Evolutionary conservation across 2,888 invertebrate genomes (phyloP).

Genomic region (Andrena trimmerana): DNA sequence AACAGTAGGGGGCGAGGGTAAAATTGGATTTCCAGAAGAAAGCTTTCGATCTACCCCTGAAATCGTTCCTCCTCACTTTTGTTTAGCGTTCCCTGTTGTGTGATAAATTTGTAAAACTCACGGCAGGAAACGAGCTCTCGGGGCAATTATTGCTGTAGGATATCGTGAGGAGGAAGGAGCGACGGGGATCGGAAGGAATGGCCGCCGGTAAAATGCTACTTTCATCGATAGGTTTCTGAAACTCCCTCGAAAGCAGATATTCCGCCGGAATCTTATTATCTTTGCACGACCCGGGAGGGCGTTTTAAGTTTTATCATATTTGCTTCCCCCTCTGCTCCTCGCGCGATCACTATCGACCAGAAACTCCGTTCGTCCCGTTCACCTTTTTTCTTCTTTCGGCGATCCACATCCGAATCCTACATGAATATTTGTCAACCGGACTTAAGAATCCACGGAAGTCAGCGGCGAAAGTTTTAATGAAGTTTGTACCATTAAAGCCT

Average conservation of each 20-base stretch:
- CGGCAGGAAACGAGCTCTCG: slow-evolving; percentile 45
- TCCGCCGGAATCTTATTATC: slow-evolving; percentile 39
- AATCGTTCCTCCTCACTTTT: slow-evolving; percentile 4
- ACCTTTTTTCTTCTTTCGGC: background rate
- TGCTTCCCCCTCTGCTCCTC: background rate
- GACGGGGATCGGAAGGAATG: slow-evolving; percentile 45
- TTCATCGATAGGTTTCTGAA: slow-evolving; percentile 40
- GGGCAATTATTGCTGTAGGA: slow-evolving; percentile 60
- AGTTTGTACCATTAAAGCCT: slow-evolving; percentile 14
- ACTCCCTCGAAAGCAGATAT: slow-evolving; percentile 49
- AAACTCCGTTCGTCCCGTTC: background rate
- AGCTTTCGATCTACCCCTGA: slow-evolving; percentile 19
- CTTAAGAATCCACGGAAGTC: slow-evolving; percentile 27
- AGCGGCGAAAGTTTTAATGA: slow-evolving; percentile 50
- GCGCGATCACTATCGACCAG: background rate
- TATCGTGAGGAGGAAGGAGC: slow-evolving; percentile 37
- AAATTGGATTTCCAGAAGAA: slow-evolving; percentile 10
- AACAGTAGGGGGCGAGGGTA: background rate
- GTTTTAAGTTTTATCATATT: background rate
- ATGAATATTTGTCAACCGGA: slow-evolving; percentile 20
- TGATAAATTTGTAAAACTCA: slow-evolving; percentile 53
- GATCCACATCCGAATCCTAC: background rate
- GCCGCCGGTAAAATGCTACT: slow-evolving; percentile 21
- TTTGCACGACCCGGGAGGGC: background rate
- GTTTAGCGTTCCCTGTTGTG: slow-evolving; percentile 21